phyloP scores from a whole-genome alignment of 2,888 invertebrate genomes.

The Mesorhabditis spiculigera region DNA sequence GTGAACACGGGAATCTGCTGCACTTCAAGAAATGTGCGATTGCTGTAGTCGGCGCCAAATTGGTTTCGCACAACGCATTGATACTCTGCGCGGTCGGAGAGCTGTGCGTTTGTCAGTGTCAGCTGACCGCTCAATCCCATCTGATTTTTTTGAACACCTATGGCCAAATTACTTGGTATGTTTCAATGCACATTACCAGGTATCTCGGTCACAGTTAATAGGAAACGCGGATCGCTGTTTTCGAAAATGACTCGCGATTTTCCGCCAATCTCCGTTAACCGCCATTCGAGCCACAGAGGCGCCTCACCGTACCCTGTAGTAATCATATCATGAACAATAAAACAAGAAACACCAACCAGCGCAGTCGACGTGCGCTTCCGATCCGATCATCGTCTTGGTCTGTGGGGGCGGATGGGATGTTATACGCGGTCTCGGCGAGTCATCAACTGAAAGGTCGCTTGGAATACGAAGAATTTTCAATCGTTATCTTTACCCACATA shows the following conservation, averaged over 20 bases:
- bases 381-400: constrained; percentile 19
- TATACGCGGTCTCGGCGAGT: constrained; percentile 38
- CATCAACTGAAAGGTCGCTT: constrained; percentile 24
- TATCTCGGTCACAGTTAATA: background rate
- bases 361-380: constrained; percentile 26
- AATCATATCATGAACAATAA: background rate
- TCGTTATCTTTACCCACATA: background rate
- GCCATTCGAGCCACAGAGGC: constrained; percentile 24
- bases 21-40: constrained; percentile 21
- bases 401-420: constrained; percentile 22
- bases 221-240: constrained; percentile 17
- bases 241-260: constrained; percentile 24
- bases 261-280: constrained; percentile 30
- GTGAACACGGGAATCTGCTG: constrained; percentile 31
- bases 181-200: too few species aligned
- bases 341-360: constrained; percentile 17
- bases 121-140: constrained; percentile 15
- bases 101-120: constrained; percentile 20
- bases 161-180: too few species aligned
- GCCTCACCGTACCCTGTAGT: background rate
- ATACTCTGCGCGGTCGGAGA: constrained; percentile 29
- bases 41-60: constrained; percentile 27
- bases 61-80: constrained; percentile 36
- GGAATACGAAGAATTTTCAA: background rate
- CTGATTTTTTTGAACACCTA: too few species aligned